A percentile compares a stretch with the other conserved stretches of the same genome.
Conservation (phyloP, 2,888 invertebrate species). For the Rugalucina vietnamica region DNA sequence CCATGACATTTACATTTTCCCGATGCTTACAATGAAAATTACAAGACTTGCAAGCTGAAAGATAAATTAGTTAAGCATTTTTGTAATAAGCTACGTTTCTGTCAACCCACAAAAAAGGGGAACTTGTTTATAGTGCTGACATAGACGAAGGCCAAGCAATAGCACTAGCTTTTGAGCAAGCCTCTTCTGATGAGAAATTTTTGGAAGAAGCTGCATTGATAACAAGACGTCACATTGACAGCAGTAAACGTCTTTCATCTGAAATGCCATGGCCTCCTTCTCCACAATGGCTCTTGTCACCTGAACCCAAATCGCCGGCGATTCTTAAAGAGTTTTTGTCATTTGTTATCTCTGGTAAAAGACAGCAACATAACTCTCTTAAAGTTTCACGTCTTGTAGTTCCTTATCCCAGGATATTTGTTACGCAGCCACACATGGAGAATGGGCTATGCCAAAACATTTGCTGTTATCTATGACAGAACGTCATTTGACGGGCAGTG, state of each 20-base stretch:
- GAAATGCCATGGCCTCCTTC: constrained; percentile 28
- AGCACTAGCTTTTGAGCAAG: constrained; percentile 20
- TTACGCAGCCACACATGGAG: constrained; percentile 13
- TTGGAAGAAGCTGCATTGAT: constrained; percentile 9
- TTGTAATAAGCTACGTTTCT: constrained; percentile 9
- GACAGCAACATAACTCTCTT: neutral
- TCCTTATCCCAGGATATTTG: constrained; percentile 29
- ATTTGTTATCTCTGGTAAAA: neutral
- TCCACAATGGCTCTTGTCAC: neutral
- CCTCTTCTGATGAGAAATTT: constrained; percentile 19
- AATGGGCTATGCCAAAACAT: constrained; percentile 31
- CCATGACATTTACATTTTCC: constrained; percentile 15
- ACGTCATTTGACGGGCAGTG: constrained; percentile 27
- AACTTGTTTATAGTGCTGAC: constrained; percentile 21
- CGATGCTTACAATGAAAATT: constrained; percentile 8
- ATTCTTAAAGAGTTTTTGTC: neutral
- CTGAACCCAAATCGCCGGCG: neutral
- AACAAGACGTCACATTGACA: neutral
- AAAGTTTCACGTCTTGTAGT: neutral
- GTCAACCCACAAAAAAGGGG: constrained; percentile 15
- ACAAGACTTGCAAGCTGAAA: constrained; percentile 38
- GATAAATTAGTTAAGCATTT: constrained; percentile 21
- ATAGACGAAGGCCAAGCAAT: constrained; percentile 21
- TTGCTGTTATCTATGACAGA: constrained; percentile 20
- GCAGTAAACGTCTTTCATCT: neutral